phyloP scores from a whole-genome alignment of 2,797 vertebrate genomes.

The Dryobates pubescens region DNA sequence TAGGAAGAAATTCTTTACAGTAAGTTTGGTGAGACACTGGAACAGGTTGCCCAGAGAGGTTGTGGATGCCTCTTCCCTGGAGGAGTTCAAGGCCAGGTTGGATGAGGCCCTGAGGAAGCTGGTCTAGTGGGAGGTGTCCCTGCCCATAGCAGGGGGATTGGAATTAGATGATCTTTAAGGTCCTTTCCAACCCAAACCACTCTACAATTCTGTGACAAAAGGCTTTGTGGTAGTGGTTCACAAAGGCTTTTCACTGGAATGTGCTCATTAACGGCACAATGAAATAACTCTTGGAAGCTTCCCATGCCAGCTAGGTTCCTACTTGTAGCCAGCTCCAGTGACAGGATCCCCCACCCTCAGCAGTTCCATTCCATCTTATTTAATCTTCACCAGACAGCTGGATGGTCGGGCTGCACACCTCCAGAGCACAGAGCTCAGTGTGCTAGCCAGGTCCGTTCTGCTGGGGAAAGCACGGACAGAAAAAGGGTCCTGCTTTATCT shows the following conservation, averaged over 20 bases:
- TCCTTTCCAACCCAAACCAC: too few species aligned
- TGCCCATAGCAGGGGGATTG: too few species aligned
- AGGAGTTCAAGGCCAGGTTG: too few species aligned
- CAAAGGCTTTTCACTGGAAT: constrained; percentile 26
- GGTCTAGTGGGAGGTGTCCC: too few species aligned
- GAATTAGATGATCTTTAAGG: too few species aligned
- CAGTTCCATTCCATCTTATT: background rate
- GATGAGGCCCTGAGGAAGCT: too few species aligned
- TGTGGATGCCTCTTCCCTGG: too few species aligned
- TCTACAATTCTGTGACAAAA: background rate
- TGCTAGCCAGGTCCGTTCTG: constrained; percentile 14
- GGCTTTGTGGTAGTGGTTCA: background rate
- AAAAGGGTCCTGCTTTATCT: background rate
- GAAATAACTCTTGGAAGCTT: background rate
- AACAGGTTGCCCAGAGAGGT: too few species aligned
- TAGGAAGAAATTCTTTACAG: too few species aligned
- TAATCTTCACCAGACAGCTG: constrained; percentile 35
- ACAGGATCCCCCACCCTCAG: constrained; percentile 47
- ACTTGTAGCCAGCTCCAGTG: background rate
- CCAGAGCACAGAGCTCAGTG: background rate
- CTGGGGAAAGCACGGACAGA: background rate
- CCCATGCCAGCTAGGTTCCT: background rate
- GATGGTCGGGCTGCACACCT: background rate
- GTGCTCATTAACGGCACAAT: background rate
- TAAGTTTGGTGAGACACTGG: too few species aligned